Conservation (phyloP, 2,113 vertebrate genomes). For the Osmerus eperlanus region DNA sequence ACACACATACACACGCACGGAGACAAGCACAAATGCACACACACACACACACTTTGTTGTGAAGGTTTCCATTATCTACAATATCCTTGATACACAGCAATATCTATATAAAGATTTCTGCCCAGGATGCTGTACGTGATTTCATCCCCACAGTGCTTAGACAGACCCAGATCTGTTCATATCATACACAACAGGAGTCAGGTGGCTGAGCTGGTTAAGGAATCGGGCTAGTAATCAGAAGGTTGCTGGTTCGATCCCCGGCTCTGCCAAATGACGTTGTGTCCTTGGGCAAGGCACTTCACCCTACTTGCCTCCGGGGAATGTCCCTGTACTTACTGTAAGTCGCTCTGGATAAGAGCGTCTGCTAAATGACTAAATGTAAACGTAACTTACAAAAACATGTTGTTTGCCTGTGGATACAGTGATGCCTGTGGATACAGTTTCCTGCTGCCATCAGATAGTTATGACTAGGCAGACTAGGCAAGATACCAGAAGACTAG, state of each 20-base stretch:
- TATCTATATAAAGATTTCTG: constrained; percentile 2
- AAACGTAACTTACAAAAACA: background rate
- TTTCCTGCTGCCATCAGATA: constrained; percentile 1
- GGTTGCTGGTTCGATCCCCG: no score
- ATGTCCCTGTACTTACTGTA: no score
- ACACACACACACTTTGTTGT: constrained; percentile 1
- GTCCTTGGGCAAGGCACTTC: no score
- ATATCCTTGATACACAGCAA: background rate
- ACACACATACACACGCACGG: constrained; percentile 7
- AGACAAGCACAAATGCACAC: no score
- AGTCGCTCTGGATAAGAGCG: no score
- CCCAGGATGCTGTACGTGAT: background rate
- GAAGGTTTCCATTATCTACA: background rate
- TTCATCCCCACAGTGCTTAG: background rate
- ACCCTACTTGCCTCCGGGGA: no score
- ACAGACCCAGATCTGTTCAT: background rate
- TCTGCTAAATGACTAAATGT: no score
- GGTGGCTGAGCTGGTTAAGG: no score
- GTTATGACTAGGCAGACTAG: no score
- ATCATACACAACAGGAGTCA: background rate
- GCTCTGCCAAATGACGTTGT: no score
- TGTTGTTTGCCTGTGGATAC: constrained; percentile 26
- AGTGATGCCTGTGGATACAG: constrained; percentile 34
- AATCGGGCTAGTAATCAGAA: no score
- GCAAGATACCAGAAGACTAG: no score